Evolutionary conservation across 2,113 vertebrate species (phyloP), one percentile per base, ranked within the genome.

Genomic region (Chionomys nivalis): DNA sequence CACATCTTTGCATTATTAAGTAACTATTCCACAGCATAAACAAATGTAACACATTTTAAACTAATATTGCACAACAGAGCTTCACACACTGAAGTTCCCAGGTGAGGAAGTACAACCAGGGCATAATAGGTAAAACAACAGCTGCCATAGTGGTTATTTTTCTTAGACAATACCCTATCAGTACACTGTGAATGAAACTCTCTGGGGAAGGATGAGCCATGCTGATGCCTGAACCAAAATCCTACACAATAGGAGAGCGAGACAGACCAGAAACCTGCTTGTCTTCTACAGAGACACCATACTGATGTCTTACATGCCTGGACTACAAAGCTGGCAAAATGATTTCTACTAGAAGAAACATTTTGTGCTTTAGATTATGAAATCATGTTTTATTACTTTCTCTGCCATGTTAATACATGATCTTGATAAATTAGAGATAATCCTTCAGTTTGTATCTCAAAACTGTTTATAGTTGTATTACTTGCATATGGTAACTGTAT

Each of bases 331-430:
- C 10, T 70, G 14, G 13, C 21, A 58, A 82, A 58, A 26, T 82
- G 36, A 82, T 17, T 94, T 92, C 33, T 87, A 90, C 12, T 52
- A 68, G 23, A 93, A 93, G 39, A 73, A 91, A 87, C 42, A 61
- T 11, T 47, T 42, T 81, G 7, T 8, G 68, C 28, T 86, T 87
- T n/a, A 76, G 14, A 13, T 89, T 23, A 42, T 24, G 17, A 95
- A 85, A 89, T 28, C 31, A 86, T n/a, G 6, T 8, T 79, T 76
- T 88, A 16, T 2, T 93, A 13, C 1, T 7, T 79, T 11, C 3
- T 76, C 28, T 96, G 10, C 13, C 23, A 10, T 76, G 39, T 36
- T 94, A 79, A 23, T 44, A 39, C 6, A 26, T 36, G 42, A 77
- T 66, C 26, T 26, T 89, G 31, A 2, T 87, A 77, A 90, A 55